Percentiles rank a stretch among this genome's conserved stretches.
Evolutionary conservation across 2,888 invertebrate species (phyloP).

Genomic region (Apodemia mormo): DNA sequence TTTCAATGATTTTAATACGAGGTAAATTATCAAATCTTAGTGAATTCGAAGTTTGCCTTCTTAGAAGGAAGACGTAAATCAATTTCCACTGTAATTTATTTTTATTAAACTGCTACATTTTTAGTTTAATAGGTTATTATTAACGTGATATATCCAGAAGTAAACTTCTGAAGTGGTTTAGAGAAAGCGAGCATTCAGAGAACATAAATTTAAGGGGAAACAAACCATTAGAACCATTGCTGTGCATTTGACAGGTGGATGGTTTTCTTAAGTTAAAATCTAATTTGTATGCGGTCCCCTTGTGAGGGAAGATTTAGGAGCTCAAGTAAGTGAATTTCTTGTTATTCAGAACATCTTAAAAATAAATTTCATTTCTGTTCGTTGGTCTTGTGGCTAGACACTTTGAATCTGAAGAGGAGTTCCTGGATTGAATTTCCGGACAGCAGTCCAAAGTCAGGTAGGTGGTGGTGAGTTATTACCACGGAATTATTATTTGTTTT

Average conservation of each 20-base stretch:
- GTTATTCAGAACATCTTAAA: background rate
- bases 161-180: too few relatives aligned
- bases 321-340: background rate
- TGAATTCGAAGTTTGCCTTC: background rate
- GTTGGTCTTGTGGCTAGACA: background rate
- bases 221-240: background rate
- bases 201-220: background rate
- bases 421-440: too few relatives aligned
- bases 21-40: background rate
- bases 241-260: constrained; percentile 4
- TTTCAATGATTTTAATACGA: background rate
- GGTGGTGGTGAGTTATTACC: too few relatives aligned
- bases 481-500: too few relatives aligned
- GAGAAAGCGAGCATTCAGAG: too few relatives aligned
- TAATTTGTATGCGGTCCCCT: constrained; percentile 11
- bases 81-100: background rate
- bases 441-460: too few relatives aligned
- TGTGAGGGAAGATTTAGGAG: background rate
- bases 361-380: background rate
- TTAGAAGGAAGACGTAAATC: background rate
- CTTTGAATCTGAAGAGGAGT: too few relatives aligned
- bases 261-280: background rate
- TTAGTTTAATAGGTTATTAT: too few relatives aligned
- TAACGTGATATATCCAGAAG: too few relatives aligned
- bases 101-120: background rate